Conservation (phyloP, 2,113 vertebrate species). For the Etia nguti region DNA sequence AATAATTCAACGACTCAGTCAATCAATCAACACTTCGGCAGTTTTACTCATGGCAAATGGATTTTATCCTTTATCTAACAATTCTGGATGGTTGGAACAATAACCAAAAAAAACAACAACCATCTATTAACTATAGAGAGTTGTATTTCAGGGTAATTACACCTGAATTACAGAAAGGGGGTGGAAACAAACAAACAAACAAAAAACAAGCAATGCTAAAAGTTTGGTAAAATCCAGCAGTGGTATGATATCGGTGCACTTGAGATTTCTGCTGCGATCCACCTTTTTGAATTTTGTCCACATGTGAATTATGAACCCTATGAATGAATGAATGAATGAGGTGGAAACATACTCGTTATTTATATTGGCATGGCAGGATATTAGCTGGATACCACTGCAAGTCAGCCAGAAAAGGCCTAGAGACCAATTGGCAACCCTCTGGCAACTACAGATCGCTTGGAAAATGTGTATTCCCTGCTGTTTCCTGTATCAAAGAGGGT, state of each 20-base stretch:
- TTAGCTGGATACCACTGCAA: not conserved
- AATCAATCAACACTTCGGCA: not conserved
- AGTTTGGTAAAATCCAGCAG: not conserved
- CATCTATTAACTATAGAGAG: not conserved
- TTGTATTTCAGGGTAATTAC: not conserved
- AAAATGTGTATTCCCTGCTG: not conserved
- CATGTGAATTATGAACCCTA: not conserved
- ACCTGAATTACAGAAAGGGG: not conserved
- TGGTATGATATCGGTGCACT: not conserved
- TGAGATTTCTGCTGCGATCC: not conserved
- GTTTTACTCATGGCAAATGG: not conserved
- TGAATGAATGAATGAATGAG: not conserved
- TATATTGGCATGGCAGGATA: not conserved
- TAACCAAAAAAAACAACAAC: not conserved
- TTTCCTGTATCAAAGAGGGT: not conserved
- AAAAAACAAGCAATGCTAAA: not conserved
- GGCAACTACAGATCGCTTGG: not conserved
- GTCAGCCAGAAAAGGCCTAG: not conserved
- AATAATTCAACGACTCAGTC: not conserved
- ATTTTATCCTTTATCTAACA: slow-evolving; percentile 27
- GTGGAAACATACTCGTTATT: not conserved
- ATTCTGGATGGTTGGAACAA: not conserved
- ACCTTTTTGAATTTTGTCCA: not conserved
- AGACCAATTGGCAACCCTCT: not conserved
- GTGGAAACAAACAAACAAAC: not conserved